A percentile compares a stretch with the other conserved stretches of the same genome.
These are phyloP conservation scores for Tetramorium bicarinatum DNA, from an alignment of 2,888 invertebrate genomes.

Conservation along the genomic window DNA sequence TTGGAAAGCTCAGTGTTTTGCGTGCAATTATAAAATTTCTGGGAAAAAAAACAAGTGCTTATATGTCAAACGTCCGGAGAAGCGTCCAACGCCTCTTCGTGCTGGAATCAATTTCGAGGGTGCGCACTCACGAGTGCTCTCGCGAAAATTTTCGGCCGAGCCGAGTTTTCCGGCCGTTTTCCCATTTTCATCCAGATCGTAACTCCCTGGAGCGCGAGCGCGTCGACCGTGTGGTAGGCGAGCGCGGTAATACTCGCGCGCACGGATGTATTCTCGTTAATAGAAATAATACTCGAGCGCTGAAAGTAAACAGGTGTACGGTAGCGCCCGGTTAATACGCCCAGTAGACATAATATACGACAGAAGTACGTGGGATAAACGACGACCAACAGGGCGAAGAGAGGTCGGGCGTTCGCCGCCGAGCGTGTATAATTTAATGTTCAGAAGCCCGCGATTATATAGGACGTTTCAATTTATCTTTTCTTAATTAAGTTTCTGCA, in stretches of 20 bases:
- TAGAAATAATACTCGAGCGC: conserved; percentile 75
- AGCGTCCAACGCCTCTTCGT: conserved; percentile 12
- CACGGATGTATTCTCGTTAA: conserved; percentile 65
- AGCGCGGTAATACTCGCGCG: conserved; percentile 33
- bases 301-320: conserved; percentile 78
- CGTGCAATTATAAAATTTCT: neutral
- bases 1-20: neutral
- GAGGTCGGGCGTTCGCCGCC: conserved; percentile 45
- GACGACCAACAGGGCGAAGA: conserved; percentile 57
- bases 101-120: conserved; percentile 40
- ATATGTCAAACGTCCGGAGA: neutral
- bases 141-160: conserved; percentile 42
- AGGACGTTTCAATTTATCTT: conserved; percentile 27
- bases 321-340: conserved; percentile 67
- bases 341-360: conserved; percentile 72
- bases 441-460: conserved; percentile 36
- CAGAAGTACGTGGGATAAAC: conserved; percentile 63
- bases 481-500: neutral
- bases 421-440: conserved; percentile 65
- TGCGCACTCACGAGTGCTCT: conserved; percentile 10
- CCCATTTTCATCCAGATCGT: conserved; percentile 44
- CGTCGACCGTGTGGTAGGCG: conserved; percentile 15
- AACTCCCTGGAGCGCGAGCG: conserved; percentile 27
- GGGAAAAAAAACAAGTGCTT: neutral
- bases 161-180: conserved; percentile 25